phyloP scores from a whole-genome alignment of 2,888 invertebrate species.

The Clusia tigrina region DNA sequence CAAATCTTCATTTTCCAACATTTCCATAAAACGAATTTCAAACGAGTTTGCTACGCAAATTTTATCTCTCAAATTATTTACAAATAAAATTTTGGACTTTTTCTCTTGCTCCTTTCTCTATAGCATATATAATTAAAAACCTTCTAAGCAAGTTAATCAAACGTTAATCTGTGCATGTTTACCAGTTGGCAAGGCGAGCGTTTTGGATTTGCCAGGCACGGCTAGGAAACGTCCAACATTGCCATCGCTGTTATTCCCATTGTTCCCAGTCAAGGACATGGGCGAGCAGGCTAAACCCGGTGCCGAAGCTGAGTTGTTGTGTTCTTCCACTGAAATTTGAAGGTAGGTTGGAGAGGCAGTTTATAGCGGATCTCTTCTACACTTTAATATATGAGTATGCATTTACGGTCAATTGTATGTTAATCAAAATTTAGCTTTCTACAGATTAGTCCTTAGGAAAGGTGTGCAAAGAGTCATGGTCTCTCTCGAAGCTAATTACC shows the following conservation, averaged over 20 bases:
- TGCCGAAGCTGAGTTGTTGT: conserved; percentile 49
- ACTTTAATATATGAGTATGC: background rate
- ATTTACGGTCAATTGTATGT: background rate
- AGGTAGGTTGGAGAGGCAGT: too few relatives aligned
- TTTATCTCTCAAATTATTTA: too few relatives aligned
- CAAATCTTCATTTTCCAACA: too few relatives aligned
- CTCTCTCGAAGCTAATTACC: too few relatives aligned
- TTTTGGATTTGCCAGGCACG: conserved; percentile 60
- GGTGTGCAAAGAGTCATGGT: too few relatives aligned
- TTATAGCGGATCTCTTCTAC: too few relatives aligned
- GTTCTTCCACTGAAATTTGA: conserved; percentile 64
- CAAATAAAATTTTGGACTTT: too few relatives aligned
- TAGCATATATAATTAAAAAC: too few relatives aligned
- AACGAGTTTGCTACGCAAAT: too few relatives aligned
- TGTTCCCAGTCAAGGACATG: conserved; percentile 54
- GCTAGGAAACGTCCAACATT: conserved; percentile 61
- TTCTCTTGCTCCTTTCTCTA: too few relatives aligned
- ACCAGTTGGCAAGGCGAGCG: conserved; percentile 46
- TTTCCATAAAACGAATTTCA: too few relatives aligned
- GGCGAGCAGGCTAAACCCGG: conserved; percentile 50
- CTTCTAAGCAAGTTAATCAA: too few relatives aligned
- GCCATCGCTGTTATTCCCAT: conserved; percentile 56
- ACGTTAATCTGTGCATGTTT: conserved; percentile 25
- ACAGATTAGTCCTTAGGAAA: background rate
- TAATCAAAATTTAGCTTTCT: background rate